Evolutionary conservation across 2,113 vertebrate genomes (phyloP), one percentile per base, ranked within the genome.

Genomic region (Gavia stellata): DNA sequence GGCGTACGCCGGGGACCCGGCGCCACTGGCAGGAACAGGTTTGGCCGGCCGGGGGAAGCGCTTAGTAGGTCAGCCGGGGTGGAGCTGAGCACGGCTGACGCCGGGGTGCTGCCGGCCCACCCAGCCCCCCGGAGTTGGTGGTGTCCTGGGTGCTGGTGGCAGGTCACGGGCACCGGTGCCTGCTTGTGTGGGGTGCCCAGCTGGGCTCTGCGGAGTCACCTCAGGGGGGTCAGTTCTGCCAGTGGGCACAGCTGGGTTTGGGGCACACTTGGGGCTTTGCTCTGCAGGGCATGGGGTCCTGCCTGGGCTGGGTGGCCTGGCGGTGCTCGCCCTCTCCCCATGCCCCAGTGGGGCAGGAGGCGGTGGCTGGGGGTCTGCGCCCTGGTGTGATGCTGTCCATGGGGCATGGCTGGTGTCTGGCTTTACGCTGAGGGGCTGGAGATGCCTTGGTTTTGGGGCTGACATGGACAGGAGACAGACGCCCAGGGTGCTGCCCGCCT

Each of bases 51-150:
- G 0, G 74, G 90, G 90, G 79, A 96, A 95, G 72, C 33, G 33
- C 67, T 96, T 96, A 89, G 94, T 96, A 96, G 95, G 95, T 96
- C 94, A 95, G 74, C 81, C 0, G 47, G 92, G 95, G 90, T 94
- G 96, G 96, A 96, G 95, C 67, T 15, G 62, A 93, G 85, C 86
- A 88, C 0, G 16, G 63, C 84, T 70, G 92, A 93, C 82, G 92
- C 93, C 7, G 9, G 73, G 65, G 91, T 87, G 87, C 90, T 3
- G 38, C 86, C 4, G 81, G 81, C 61, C 92, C 81, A 72, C 94
- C 81, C 93, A 93, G 86, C 65, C 87, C 94, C 92, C 61, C 0
- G 36, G 92, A 93, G 47, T 10, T n/a, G 34, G 66, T 82, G 61
- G 36, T 84, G 81, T 59, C 88, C 68, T 70, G 36, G 33, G 59